Percentiles rank a stretch among this genome's conserved stretches.
These are phyloP conservation scores for Marronus borbonicus DNA, from an alignment of 2,888 invertebrate species.

Conservation along the genomic window DNA sequence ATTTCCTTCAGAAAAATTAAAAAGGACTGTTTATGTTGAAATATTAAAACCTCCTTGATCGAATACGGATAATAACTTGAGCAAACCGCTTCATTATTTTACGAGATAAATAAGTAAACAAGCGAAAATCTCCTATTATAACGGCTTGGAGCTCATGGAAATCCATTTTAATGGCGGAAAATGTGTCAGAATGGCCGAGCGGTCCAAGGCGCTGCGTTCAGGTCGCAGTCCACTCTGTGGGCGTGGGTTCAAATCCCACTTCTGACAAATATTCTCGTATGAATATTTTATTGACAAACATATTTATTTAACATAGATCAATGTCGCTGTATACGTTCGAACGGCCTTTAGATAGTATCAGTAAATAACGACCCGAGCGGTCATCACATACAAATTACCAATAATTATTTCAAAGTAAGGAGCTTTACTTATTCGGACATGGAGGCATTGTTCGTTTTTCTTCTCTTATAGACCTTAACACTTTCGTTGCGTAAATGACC, in stretches of 20 bases:
- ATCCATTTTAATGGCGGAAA: constrained; percentile 10
- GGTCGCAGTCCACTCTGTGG: constrained; percentile 86
- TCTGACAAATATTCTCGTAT: constrained; percentile 73
- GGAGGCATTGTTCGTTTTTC: constrained; percentile 36
- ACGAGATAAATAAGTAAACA: no score
- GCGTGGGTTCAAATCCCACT: constrained; percentile 89
- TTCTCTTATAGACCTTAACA: constrained; percentile 35
- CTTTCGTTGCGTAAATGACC: constrained; percentile 37
- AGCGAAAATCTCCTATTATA: no score
- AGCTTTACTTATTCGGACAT: constrained; percentile 40
- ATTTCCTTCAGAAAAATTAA: no score
- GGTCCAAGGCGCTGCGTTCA: constrained; percentile 90
- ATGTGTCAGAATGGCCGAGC: constrained; percentile 87
- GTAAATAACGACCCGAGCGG: constrained; percentile 35
- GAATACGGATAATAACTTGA: no score
- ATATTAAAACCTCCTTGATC: not conserved
- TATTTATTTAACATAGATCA: not conserved
- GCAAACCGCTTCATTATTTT: no score
- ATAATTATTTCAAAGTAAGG: constrained; percentile 43
- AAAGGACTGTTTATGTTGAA: not conserved
- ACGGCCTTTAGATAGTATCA: constrained; percentile 38
- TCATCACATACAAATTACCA: constrained; percentile 39
- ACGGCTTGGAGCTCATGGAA: constrained; percentile 2
- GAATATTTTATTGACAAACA: not conserved
- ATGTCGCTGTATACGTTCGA: constrained; percentile 33